Evolutionary conservation across 64 coral and sea anemone genomes (phyloP).

Genomic region (Stichodactyla mertensii): DNA sequence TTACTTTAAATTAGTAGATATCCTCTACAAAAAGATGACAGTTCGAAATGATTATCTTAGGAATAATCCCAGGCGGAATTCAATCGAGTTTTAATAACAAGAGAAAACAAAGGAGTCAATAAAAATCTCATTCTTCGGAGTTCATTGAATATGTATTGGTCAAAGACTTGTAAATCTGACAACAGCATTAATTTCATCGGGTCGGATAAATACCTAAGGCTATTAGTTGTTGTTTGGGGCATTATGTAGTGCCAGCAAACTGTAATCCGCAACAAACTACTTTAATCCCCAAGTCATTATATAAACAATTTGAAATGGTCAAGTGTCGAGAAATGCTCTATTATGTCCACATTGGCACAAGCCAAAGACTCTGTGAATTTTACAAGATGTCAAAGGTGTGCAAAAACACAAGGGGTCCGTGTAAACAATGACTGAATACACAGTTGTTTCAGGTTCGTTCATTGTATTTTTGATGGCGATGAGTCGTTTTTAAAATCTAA

Average conservation of each 20-base stretch:
- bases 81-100: slow-evolving; percentile 49
- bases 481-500: slow-evolving; percentile 2
- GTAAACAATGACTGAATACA: slow-evolving; percentile 22
- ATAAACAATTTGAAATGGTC: slow-evolving; percentile 1
- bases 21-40: slow-evolving; percentile 31
- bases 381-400: slow-evolving; percentile 29
- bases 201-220: slow-evolving; percentile 49
- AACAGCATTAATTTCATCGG: slow-evolving; percentile 56
- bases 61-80: slow-evolving; percentile 56
- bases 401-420: slow-evolving; percentile 31
- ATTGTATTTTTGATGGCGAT: slow-evolving; percentile 5
- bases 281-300: slow-evolving; percentile 21
- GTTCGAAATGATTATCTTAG: slow-evolving; percentile 59
- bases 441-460: slow-evolving; percentile 29
- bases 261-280: slow-evolving; percentile 22
- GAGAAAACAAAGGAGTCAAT: slow-evolving; percentile 63
- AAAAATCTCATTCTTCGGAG: slow-evolving; percentile 47
- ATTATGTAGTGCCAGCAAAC: slow-evolving; percentile 9
- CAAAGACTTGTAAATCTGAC: slow-evolving; percentile 37
- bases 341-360: slow-evolving; percentile 16
- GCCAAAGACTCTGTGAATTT: slow-evolving; percentile 37
- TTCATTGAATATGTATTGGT: slow-evolving; percentile 50
- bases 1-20: slow-evolving; percentile 55
- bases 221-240: slow-evolving; percentile 28
- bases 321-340: slow-evolving; percentile 19